Evolutionary conservation across 2,888 invertebrate genomes (phyloP).

Genomic region (Myopa testacea): DNA sequence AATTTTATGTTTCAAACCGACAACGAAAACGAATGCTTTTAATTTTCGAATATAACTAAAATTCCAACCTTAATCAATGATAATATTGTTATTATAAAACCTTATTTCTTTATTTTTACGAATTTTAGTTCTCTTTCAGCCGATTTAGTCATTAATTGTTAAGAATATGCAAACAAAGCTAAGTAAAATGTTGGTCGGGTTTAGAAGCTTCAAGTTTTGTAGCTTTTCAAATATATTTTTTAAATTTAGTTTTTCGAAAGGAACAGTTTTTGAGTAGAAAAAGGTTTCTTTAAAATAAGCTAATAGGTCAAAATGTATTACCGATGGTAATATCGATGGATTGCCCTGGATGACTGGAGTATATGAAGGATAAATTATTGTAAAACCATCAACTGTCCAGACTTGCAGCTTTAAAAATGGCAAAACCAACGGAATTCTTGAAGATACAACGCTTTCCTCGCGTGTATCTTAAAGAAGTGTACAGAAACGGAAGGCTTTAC

Average conservation of each 20-base stretch:
- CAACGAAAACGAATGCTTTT: not conserved
- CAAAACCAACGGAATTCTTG: constrained; percentile 46
- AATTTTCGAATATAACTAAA: not conserved
- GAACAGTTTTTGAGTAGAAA: not conserved
- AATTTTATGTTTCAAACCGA: not conserved
- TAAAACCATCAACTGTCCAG: constrained; percentile 69
- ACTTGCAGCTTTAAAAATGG: constrained; percentile 64
- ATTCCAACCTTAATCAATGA: not conserved
- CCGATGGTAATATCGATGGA: not conserved
- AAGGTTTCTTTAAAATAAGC: not conserved
- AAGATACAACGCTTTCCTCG: constrained; percentile 46
- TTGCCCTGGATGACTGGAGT: constrained; percentile 29
- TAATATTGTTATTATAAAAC: too few relatives aligned
- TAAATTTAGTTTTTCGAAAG: not conserved
- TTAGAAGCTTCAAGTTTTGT: too few relatives aligned
- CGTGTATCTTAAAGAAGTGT: constrained; percentile 54
- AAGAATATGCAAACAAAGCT: too few relatives aligned
- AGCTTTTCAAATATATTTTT: too few relatives aligned
- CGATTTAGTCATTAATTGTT: not conserved
- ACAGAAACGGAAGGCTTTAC: not conserved
- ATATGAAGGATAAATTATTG: constrained; percentile 45
- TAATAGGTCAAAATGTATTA: not conserved
- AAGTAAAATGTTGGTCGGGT: too few relatives aligned
- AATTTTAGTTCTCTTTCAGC: constrained; percentile 1
- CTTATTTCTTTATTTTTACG: not conserved